Evolutionary conservation across 2,888 invertebrate genomes (phyloP), one percentile per base, ranked within the genome.

Genomic region (Ornithoptera priamus): DNA sequence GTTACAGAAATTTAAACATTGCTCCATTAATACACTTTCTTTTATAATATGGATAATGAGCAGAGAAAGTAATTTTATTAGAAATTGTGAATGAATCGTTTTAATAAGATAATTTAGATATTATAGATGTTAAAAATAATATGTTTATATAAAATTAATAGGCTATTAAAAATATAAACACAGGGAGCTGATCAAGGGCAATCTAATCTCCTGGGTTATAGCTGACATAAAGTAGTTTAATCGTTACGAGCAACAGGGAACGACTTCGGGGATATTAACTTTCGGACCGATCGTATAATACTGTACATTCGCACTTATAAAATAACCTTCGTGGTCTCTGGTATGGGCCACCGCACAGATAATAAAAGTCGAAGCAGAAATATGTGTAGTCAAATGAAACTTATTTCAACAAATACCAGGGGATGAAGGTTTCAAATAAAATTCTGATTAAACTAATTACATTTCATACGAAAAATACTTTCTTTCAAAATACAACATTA

Each of bases 181-280:
- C 18, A 22, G 30, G 20, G 20, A 50, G 46, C 30, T 50, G 66
- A 66, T 66, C 53, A 66, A 60, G 60, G 36, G 20, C 53, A 22
- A 60, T 12, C 30, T 66, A 60, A 66, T 66, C 46, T 60, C 36
- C 50, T 60, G 30, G n/a, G 50, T 60, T 66, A 60, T 50, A 60
- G 60, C 8, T 4, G 50, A 36, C 60, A 53, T 66, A 66, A 66
- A 60, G 36, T 53, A 36, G 53, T 66, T 60, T 53, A 66, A 66
- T 66, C 50, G 60, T 66, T 53, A 60, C 53, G 66, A 60, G 36
- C 60, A 59, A 66, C 66, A 60, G 46, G 60, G 66, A 66, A 66
- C 58, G 65, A 65, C 66, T 66, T 22, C 30, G 59, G 60, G 24
- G 66, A 66, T 66, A 66, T 66, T 66, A 66, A 66, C 66, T 66